phyloP scores from a whole-genome alignment of 1,140 invertebrate genomes.

The Lepidotrigona ventralis region DNA sequence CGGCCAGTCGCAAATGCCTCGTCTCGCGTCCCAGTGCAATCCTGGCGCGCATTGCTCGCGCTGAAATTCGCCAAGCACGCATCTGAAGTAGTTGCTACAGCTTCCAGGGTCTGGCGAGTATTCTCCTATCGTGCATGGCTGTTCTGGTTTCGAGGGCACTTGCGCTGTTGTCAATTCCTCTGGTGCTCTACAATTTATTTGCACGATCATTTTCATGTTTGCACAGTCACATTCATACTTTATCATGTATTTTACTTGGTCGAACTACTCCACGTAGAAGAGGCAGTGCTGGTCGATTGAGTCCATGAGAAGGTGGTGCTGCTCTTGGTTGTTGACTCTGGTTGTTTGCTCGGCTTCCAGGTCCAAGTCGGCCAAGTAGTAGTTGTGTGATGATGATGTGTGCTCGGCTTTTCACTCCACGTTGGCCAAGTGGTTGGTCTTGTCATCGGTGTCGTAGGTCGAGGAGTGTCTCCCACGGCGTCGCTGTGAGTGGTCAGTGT shows the following conservation, averaged over 20 bases:
- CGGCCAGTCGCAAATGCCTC: conserved; percentile 90
- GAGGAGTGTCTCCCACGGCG: conserved; percentile 64
- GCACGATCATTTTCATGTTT: too few relatives aligned
- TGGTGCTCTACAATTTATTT: conserved; percentile 13
- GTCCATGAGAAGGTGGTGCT: conserved; percentile 12
- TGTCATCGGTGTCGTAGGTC: conserved; percentile 74
- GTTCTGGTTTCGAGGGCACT: conserved; percentile 50
- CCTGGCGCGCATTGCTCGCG: conserved; percentile 88
- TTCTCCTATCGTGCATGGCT: conserved; percentile 83
- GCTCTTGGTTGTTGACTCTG: conserved; percentile 36
- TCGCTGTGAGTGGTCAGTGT: conserved; percentile 83
- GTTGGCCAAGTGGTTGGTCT: conserved; percentile 75
- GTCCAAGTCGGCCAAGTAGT: conserved; percentile 67
- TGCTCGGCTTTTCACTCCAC: conserved; percentile 70
- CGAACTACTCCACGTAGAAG: background rate
- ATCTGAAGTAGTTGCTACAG: conserved; percentile 89
- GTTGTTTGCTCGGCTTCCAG: conserved; percentile 56
- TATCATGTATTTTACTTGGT: background rate
- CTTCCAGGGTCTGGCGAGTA: conserved; percentile 85
- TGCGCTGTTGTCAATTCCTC: conserved; percentile 11
- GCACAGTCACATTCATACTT: background rate
- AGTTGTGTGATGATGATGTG: conserved; percentile 64
- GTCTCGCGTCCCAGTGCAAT: conserved; percentile 88
- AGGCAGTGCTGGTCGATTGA: conserved; percentile 10
- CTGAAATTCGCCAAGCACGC: conserved; percentile 84